Evolutionary conservation across 2,888 invertebrate genomes (phyloP), one percentile per base, ranked within the genome.

Genomic region (Pristionchus mayeri): DNA sequence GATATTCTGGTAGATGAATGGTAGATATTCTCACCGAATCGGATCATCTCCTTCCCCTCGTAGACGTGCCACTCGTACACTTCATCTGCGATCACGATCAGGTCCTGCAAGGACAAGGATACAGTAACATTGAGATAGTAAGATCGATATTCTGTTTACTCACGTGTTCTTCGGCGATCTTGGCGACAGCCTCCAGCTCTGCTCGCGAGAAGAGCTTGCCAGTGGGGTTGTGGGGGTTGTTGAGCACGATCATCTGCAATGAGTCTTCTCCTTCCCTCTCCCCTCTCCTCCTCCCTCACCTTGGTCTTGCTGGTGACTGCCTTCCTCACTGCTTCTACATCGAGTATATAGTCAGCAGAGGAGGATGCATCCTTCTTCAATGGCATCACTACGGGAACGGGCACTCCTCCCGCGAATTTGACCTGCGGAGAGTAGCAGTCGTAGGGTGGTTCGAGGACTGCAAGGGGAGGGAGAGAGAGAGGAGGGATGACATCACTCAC

Each of bases 391-490:
- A 98, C 96, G 93, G 96, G 98, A 87, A 95, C 95, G 0, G 97
- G 96, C 27, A 95, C 94, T 0, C 98, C 99, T 0, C 97, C 96
- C 2, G 97, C 97, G 90, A 95, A 95, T 89, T 94, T 95, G 21
- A 98, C 96, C 96, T 98, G 97, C 0, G 97, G 97, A 89, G 96
- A 96, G 92, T 99, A 99, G 93, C 98, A 98, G 93, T 99, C 99
- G 93, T 97, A 99, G 94, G 96, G 98, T 0, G 99, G 99, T 93
- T 99, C 99, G 88, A 99, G 97, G 37, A 99, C 91, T 91, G 82
- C 79, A 90, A 88, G 27, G 34, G 16, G 34, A 9, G 0, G 18
- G 2, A 75, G n/a, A n/a, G n/a, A n/a, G n/a, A n/a, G n/a, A n/a
- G n/a, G n/a, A n/a, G n/a, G n/a, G n/a, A n/a, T n/a, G n/a, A n/a